phyloP scores from a whole-genome alignment of 2,113 vertebrate species.

The Anseranas semipalmata region DNA sequence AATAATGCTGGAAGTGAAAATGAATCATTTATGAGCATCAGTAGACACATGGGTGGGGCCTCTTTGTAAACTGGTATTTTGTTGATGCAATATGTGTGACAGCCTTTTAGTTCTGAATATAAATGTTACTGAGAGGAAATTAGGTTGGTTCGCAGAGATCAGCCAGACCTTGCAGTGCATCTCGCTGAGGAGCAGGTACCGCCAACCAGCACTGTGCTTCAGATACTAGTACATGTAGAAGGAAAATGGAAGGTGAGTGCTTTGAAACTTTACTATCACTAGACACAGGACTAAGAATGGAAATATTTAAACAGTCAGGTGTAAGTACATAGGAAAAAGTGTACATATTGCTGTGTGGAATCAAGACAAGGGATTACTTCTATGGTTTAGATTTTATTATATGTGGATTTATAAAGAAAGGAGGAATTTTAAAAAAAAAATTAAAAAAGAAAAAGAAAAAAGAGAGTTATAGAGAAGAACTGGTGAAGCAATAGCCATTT shows the following conservation, averaged over 20 bases:
- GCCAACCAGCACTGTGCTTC: neutral
- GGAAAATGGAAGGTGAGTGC: slow-evolving; percentile 71
- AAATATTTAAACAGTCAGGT: neutral
- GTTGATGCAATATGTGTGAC: slow-evolving; percentile 61
- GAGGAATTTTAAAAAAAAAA: neutral
- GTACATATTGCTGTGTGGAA: neutral
- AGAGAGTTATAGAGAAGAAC: neutral
- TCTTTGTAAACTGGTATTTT: slow-evolving; percentile 63
- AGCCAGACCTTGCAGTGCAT: neutral
- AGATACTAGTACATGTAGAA: slow-evolving; percentile 15
- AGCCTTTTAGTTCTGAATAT: slow-evolving; percentile 66
- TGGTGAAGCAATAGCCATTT: neutral
- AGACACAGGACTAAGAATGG: neutral
- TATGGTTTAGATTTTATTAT: neutral
- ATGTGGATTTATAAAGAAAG: neutral
- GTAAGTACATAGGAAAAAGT: neutral
- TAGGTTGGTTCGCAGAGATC: slow-evolving; percentile 21
- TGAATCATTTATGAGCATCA: slow-evolving; percentile 73
- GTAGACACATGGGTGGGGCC: slow-evolving; percentile 59
- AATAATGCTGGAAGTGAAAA: slow-evolving; percentile 63
- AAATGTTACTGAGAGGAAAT: slow-evolving; percentile 62
- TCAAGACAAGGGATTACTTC: neutral
- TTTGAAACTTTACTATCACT: slow-evolving; percentile 2
- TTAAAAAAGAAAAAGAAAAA: neutral
- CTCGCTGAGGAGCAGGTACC: slow-evolving; percentile 9